Evolutionary conservation across 1,140 invertebrate species (phyloP).

Genomic region (Hestina assimilis): DNA sequence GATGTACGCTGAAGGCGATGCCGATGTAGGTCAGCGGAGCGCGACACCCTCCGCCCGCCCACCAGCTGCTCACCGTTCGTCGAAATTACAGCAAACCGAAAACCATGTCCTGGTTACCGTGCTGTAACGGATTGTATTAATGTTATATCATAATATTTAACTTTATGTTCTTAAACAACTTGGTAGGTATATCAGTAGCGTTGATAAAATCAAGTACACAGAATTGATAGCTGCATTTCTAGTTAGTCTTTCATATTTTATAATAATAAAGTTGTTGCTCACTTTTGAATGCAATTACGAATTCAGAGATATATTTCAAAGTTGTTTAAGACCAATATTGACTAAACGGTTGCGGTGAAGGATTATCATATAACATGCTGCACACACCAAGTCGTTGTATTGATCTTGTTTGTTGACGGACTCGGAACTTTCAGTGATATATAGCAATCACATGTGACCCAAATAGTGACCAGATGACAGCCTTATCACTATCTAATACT

Average conservation of each 20-base stretch:
- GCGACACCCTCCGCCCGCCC: constrained; percentile 15
- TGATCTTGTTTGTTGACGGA: background rate
- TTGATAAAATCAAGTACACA: too few relatives aligned
- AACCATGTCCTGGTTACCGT: background rate
- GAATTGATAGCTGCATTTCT: too few relatives aligned
- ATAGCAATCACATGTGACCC: background rate
- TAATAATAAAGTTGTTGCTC: too few relatives aligned
- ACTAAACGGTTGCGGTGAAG: background rate
- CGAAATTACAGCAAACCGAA: background rate
- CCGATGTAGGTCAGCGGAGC: constrained; percentile 59
- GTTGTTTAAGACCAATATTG: background rate
- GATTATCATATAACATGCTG: background rate
- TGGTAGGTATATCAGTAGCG: too few relatives aligned
- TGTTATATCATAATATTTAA: background rate
- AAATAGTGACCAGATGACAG: background rate
- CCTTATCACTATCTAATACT: background rate
- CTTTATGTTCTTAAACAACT: too few relatives aligned
- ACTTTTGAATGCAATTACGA: too few relatives aligned
- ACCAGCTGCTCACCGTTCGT: constrained; percentile 3
- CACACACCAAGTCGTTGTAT: background rate
- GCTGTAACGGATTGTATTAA: background rate
- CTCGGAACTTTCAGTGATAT: background rate
- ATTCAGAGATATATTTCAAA: background rate
- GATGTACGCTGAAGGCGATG: background rate
- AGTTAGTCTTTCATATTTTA: too few relatives aligned